Evolutionary conservation across 1,140 invertebrate genomes (phyloP), one percentile per base, ranked within the genome.

Genomic region (Brachionus paranguensis): DNA sequence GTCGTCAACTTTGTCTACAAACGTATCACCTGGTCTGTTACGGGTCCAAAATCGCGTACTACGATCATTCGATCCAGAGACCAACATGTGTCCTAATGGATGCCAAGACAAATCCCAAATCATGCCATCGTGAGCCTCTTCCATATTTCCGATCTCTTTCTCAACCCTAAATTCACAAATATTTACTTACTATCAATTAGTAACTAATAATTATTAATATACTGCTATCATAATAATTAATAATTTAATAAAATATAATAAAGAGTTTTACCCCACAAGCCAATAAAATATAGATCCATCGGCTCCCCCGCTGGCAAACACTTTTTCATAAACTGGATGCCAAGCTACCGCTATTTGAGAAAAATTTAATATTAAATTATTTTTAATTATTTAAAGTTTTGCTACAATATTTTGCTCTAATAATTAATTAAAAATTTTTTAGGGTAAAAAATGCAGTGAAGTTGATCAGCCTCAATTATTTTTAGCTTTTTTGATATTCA

Each of bases 51-150:
- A 99, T 91, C 99, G 99, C 89, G 91, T 96, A 4, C 96, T 96
- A 86, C 98, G 96, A 90, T 99, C 97, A 90, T 99, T 99, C 27
- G 96, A 98, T 5, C 97, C 96, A 3, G 96, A 97, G 87, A 96
- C 97, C 2, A 99, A 90, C 86, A 99, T 98, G 88, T 99, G 98
- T 6, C 98, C 98, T 5, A 99, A 89, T 1, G 98, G 98, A 92
- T 99, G 98, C 97, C 98, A 99, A 24, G 96, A 95, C 85, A 99
- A 90, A 14, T 95, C 95, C 97, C 97, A 99, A 1, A 99, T 96
- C 87, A 98, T 98, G 86, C 95, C 97, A 89, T 99, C 97, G 89
- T 99, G 97, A 29, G 97, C 97, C 87, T 96, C 94, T 90, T 99
- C 97, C 87, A 99, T 97, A 29, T 94, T 93, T 4, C 97, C 97